Evolutionary conservation across 2,113 vertebrate species (phyloP).

Genomic region (Anser brachyrhynchus): DNA sequence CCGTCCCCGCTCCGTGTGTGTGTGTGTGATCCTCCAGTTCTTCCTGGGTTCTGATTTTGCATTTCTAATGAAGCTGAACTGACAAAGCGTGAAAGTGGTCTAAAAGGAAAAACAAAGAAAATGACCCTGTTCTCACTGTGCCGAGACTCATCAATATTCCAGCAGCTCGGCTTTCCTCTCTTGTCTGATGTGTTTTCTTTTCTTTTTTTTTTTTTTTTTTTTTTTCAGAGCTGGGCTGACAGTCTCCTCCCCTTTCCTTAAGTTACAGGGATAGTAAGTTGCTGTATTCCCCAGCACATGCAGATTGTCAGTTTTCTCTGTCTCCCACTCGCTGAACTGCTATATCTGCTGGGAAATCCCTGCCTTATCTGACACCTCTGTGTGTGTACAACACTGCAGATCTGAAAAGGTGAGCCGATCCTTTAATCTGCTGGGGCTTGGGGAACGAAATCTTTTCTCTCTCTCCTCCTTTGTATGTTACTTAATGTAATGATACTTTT

Average conservation of each 20-base stretch:
- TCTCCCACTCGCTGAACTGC: background rate
- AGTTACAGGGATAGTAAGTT: conserved; percentile 66
- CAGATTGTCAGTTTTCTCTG: background rate
- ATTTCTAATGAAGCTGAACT: conserved; percentile 71
- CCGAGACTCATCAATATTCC: conserved; percentile 76
- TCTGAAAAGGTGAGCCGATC: conserved; percentile 59
- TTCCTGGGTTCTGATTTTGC: conserved; percentile 59
- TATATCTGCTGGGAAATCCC: background rate
- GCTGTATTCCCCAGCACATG: conserved; percentile 65
- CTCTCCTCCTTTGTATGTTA: background rate
- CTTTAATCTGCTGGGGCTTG: fast-evolving
- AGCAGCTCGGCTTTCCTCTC: conserved; percentile 22
- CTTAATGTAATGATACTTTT: background rate
- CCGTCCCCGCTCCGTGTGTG: background rate
- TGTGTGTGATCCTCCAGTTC: background rate
- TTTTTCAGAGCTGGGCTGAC: background rate
- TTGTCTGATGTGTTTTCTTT: background rate
- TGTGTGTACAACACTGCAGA: fast-evolving
- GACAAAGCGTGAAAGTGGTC: conserved; percentile 76
- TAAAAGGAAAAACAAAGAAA: conserved; percentile 69
- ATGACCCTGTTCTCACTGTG: conserved; percentile 46
- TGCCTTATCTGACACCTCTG: background rate
- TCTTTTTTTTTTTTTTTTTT: background rate
- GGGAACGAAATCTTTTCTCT: fast-evolving
- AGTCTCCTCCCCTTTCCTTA: conserved; percentile 82